These are phyloP conservation scores for Trachymyrmex septentrionalis DNA, from an alignment of 1,140 invertebrate genomes.

Conservation along the genomic window DNA sequence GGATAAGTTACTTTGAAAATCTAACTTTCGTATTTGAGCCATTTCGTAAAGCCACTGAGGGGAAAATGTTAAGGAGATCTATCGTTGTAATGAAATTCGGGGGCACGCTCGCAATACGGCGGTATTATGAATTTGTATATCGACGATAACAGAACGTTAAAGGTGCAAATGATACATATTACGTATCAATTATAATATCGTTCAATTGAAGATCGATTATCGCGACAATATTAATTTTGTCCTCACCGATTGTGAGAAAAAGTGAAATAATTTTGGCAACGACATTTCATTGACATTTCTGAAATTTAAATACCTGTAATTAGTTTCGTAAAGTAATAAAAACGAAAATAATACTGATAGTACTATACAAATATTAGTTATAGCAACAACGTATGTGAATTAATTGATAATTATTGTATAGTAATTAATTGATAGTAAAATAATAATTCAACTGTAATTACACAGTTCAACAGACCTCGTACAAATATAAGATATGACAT, in stretches of 20 bases:
- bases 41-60: slow-evolving; percentile 11
- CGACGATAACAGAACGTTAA: not conserved
- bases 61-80: slow-evolving; percentile 51
- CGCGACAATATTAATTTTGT: not conserved
- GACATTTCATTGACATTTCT: no score
- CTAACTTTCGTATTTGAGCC: slow-evolving; percentile 42
- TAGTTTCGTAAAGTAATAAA: no score
- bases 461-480: no score
- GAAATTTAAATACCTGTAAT: no score
- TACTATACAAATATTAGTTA: no score
- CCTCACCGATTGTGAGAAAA: not conserved
- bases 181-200: not conserved
- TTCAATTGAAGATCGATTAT: not conserved
- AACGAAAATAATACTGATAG: no score
- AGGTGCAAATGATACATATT: not conserved
- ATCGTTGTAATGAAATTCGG: slow-evolving; percentile 36
- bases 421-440: no score
- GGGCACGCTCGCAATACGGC: not conserved
- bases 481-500: no score
- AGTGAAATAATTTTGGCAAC: no score
- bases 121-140: slow-evolving; percentile 15
- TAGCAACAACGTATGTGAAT: no score
- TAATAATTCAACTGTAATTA: no score
- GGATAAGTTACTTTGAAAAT: slow-evolving; percentile 55
- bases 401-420: no score